Evolutionary conservation across 2,888 invertebrate species (phyloP).

Genomic region (Agonopterix arenella): DNA sequence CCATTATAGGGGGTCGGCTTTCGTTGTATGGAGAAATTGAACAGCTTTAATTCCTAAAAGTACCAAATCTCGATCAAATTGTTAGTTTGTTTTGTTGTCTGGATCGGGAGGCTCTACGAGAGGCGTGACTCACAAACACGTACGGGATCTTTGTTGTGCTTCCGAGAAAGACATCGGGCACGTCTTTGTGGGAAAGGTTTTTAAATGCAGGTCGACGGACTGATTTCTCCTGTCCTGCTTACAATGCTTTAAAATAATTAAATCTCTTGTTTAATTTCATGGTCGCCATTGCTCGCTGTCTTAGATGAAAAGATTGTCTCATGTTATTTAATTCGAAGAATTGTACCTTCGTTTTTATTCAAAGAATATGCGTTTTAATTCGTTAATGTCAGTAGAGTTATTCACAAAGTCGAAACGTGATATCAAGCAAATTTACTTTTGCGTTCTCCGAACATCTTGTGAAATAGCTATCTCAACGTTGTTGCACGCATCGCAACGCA

Average conservation of each 20-base stretch:
- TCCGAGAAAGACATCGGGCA: constrained; percentile 62
- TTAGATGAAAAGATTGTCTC: constrained; percentile 25
- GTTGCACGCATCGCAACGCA: constrained; percentile 7
- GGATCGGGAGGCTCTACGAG: constrained; percentile 44
- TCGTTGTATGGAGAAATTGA: too few species aligned
- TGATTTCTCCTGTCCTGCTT: constrained; percentile 58
- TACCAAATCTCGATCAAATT: constrained; percentile 16
- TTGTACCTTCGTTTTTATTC: not conserved
- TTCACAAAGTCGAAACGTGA: constrained; percentile 5
- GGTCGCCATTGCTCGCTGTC: constrained; percentile 11
- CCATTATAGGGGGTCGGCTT: too few species aligned
- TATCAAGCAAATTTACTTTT: constrained; percentile 6
- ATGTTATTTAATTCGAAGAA: constrained; percentile 12
- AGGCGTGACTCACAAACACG: constrained; percentile 59
- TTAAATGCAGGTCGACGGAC: constrained; percentile 64
- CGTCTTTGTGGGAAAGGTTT: constrained; percentile 65
- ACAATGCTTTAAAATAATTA: constrained; percentile 38
- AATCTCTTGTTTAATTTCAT: constrained; percentile 30
- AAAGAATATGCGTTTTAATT: too few species aligned
- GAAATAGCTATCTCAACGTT: constrained; percentile 1
- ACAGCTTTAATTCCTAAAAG: constrained; percentile 9
- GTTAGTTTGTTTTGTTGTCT: constrained; percentile 32
- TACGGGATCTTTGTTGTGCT: constrained; percentile 73
- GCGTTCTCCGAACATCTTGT: constrained; percentile 5
- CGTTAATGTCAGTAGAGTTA: constrained; percentile 1